Percentiles rank a stretch among this genome's conserved stretches.
These are phyloP conservation scores for Lamellibrachia satsuma DNA, from an alignment of 2,888 invertebrate genomes.

Conservation along the genomic window DNA sequence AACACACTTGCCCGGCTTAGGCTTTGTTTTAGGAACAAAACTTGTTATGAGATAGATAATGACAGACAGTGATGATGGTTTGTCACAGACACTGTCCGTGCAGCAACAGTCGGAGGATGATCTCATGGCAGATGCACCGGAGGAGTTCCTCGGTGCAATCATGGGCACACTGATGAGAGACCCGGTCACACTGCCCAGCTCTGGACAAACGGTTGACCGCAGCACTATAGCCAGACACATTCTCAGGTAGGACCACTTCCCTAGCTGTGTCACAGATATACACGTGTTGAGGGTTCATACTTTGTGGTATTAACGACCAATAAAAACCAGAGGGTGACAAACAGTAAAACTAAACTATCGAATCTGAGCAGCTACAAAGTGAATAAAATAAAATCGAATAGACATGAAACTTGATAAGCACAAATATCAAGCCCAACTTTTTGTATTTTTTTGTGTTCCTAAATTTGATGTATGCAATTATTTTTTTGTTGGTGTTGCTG, in stretches of 20 bases:
- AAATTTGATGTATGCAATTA: too few relatives aligned
- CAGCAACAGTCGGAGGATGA: constrained; percentile 80
- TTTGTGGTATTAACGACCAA: too few relatives aligned
- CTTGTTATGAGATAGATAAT: background rate
- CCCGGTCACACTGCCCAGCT: constrained; percentile 92
- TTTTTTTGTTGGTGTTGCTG: too few relatives aligned
- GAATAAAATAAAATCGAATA: too few relatives aligned
- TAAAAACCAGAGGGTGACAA: too few relatives aligned
- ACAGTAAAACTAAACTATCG: too few relatives aligned
- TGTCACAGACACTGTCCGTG: constrained; percentile 70
- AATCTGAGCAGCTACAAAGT: too few relatives aligned
- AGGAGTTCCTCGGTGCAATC: constrained; percentile 95
- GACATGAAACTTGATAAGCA: too few relatives aligned
- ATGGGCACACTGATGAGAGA: constrained; percentile 96
- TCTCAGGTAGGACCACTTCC: constrained; percentile 57
- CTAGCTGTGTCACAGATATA: background rate
- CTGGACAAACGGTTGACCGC: constrained; percentile 87
- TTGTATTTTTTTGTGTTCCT: too few relatives aligned
- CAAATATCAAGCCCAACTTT: too few relatives aligned
- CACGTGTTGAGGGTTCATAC: too few relatives aligned
- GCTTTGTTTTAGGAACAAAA: constrained; percentile 7
- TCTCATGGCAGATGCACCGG: constrained; percentile 87
- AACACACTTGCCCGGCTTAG: background rate
- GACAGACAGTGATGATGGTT: background rate
- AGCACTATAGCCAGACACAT: constrained; percentile 86